Evolutionary conservation across 2,797 vertebrate species (phyloP).

Genomic region (Lithobates sylvaticus): DNA sequence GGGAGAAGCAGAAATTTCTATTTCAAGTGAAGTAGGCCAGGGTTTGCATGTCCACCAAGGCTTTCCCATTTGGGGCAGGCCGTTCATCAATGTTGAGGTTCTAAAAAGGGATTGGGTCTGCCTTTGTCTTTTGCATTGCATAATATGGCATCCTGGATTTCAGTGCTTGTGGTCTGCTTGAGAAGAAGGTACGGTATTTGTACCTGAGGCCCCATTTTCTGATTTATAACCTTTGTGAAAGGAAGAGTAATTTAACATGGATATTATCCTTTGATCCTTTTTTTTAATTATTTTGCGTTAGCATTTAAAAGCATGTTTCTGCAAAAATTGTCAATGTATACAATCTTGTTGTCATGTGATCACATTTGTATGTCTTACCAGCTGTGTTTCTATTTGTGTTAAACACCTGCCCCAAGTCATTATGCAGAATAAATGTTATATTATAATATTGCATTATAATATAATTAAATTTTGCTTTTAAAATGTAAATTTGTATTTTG

Average conservation of each 20-base stretch:
- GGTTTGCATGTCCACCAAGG: no score
- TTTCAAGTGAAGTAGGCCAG: no score
- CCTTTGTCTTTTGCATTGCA: no score
- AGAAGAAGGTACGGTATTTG: neutral
- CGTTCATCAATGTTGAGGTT: no score
- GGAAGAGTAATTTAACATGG: neutral
- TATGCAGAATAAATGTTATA: slow-evolving; percentile 32
- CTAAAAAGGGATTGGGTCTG: no score
- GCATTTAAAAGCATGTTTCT: neutral
- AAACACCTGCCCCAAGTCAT: slow-evolving; percentile 27
- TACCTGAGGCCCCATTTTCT: neutral
- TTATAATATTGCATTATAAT: slow-evolving; percentile 32
- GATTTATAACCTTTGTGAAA: no score
- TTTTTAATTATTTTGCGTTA: neutral
- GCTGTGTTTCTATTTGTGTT: slow-evolving; percentile 34
- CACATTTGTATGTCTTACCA: slow-evolving; percentile 22
- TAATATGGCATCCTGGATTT: neutral
- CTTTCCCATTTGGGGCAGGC: no score
- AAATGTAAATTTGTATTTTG: slow-evolving; percentile 14
- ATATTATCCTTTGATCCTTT: neutral
- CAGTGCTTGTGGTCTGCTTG: neutral
- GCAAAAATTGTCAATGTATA: neutral
- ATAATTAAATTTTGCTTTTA: slow-evolving; percentile 20
- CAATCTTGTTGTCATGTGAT: neutral
- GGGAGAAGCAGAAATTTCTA: neutral